phyloP scores from a whole-genome alignment of 2,797 vertebrate species.

The Yasuhikotakia modesta region DNA sequence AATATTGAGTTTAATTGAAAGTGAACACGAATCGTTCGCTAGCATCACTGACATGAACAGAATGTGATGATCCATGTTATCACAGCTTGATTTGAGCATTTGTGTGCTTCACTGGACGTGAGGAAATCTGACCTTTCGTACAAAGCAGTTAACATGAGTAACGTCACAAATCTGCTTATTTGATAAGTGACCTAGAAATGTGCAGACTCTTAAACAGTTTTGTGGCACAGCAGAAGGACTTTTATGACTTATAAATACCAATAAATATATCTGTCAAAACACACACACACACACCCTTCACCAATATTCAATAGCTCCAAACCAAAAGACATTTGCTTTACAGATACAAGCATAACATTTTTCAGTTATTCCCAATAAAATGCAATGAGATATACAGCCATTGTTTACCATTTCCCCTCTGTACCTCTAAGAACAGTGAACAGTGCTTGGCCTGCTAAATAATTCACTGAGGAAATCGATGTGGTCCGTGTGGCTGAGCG shows the following conservation, averaged over 20 bases:
- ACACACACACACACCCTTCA: too few species aligned
- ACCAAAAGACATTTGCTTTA: too few species aligned
- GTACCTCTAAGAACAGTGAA: slow-evolving; percentile 24
- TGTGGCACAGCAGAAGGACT: neutral
- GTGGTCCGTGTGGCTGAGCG: slow-evolving; percentile 26
- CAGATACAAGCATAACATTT: neutral
- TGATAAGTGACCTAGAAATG: neutral
- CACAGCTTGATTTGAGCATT: neutral
- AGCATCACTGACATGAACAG: neutral
- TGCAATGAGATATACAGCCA: neutral
- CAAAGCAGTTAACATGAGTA: neutral
- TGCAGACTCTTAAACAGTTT: neutral
- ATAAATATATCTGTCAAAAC: too few species aligned
- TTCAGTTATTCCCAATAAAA: neutral
- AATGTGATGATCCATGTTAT: neutral
- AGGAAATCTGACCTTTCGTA: slow-evolving; percentile 5
- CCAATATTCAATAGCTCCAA: too few species aligned
- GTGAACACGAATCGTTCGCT: too few species aligned
- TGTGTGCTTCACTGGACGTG: neutral
- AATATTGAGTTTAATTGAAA: too few species aligned
- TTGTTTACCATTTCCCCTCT: neutral
- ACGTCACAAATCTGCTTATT: neutral
- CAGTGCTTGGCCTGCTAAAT: slow-evolving; percentile 46
- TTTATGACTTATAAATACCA: too few species aligned
- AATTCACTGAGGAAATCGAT: slow-evolving; percentile 53